Evolutionary conservation across 2,113 vertebrate genomes (phyloP), one percentile per base, ranked within the genome.

Genomic region (Plotosus lineatus): DNA sequence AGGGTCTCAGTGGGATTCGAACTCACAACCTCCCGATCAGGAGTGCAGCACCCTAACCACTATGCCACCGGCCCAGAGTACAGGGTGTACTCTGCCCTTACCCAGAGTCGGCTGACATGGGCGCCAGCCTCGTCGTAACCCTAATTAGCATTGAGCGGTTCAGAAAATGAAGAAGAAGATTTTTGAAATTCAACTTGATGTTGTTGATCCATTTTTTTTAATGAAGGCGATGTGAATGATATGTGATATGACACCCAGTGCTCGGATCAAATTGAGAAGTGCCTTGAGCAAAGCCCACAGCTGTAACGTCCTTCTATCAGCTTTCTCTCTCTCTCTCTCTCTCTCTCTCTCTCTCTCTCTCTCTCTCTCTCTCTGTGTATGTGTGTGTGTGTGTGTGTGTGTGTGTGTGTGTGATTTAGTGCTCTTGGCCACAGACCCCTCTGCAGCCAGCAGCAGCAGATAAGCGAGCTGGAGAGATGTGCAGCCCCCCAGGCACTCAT

Each of bases 171-270:
- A n/a, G n/a, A n/a, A n/a, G n/a, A n/a, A n/a, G n/a, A n/a, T 86
- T 85, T 63, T 17, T n/a, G n/a, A 42, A 74, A 74, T 36, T 9
- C 36, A 53, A 53, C 71, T 77, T 38, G 58, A 12, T 66, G 21
- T 38, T 69, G 55, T 77, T 56, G 68, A 86, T 87, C 84, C 81
- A 81, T 88, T 88, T 88, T 88, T 88, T 88, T 88, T 85, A 85
- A 90, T 86, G 83, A 28, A 44, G 84, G 72, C 40, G 46, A 72
- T 88, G 84, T 69, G 83, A 88, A n/a, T n/a, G n/a, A n/a, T n/a
- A n/a, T n/a, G n/a, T 89, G 85, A 83, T 84, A 87, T 91, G 90
- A 91, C n/a, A n/a, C 90, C 92, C 90, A 89, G 88, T 92, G 90
- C 89, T 86, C 86, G 44, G 69, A 72, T 48, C 44, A 71, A 71